These are phyloP conservation scores for Recurvirostra avosetta DNA, from an alignment of 2,113 vertebrate species.

Conservation along the genomic window DNA sequence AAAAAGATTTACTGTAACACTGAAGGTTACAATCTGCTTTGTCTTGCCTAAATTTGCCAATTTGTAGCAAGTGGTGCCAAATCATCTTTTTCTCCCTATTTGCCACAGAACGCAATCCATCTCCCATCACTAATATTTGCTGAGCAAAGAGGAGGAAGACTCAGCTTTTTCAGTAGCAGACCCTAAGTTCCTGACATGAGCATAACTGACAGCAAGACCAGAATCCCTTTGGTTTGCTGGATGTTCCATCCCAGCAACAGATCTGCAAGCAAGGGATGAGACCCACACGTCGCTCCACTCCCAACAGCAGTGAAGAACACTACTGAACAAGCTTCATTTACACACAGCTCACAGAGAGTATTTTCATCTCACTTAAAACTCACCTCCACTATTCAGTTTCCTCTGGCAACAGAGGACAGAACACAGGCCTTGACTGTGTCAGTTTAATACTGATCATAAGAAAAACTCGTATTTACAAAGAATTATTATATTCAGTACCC, in stretches of 20 bases:
- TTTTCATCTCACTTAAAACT: neutral
- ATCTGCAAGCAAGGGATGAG: neutral
- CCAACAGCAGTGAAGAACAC: neutral
- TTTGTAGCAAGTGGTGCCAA: neutral
- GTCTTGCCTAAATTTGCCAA: neutral
- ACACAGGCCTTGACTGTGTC: neutral
- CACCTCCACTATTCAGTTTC: neutral
- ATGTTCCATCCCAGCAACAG: neutral
- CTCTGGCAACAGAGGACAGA: neutral
- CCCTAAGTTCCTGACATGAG: neutral
- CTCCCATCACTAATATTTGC: neutral
- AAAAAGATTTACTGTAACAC: neutral
- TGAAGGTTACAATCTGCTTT: neutral
- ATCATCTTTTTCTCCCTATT: neutral
- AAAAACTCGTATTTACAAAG: neutral
- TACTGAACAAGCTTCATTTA: rapidly evolving
- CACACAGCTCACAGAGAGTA: neutral
- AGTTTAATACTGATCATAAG: neutral
- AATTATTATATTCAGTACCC: neutral
- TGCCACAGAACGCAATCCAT: neutral
- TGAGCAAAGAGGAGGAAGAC: neutral
- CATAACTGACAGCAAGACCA: neutral
- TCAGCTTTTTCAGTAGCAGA: neutral
- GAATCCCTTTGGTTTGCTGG: neutral
- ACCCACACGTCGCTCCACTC: rapidly evolving